These are phyloP conservation scores for Tarsius wallacei DNA, from an alignment of 2,797 vertebrate species.

Conservation along the genomic window DNA sequence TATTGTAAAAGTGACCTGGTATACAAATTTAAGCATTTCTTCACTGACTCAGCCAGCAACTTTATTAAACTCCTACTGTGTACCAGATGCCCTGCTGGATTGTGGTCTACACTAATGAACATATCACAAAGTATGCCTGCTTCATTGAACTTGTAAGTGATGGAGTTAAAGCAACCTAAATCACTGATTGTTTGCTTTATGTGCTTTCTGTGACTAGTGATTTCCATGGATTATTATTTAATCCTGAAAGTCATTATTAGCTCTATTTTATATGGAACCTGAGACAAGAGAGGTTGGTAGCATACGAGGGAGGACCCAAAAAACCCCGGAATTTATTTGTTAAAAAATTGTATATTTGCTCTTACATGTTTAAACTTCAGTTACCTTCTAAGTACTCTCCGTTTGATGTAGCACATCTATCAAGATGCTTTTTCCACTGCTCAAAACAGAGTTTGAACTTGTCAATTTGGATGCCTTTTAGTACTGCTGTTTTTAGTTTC, in stretches of 20 bases:
- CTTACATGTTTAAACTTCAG: too few relatives aligned
- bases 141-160: neutral
- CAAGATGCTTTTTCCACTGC: too few relatives aligned
- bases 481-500: too few relatives aligned
- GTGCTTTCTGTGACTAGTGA: neutral
- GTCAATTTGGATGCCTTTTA: too few relatives aligned
- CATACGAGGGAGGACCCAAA: too few relatives aligned
- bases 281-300: neutral
- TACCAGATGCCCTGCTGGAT: neutral
- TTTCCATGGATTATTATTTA: neutral
- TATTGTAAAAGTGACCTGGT: neutral
- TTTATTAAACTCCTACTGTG: too few relatives aligned
- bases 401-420: too few relatives aligned
- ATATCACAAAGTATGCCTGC: neutral
- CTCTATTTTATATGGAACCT: neutral
- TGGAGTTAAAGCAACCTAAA: neutral
- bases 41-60: neutral
- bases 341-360: too few relatives aligned
- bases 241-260: neutral
- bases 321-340: too few relatives aligned
- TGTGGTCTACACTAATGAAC: neutral
- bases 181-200: neutral
- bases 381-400: too few relatives aligned
- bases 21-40: neutral
- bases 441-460: too few relatives aligned